A percentile compares a stretch with the other conserved stretches of the same genome.
These are phyloP conservation scores for Bedellia somnulentella DNA, from an alignment of 2,888 invertebrate species.

Conservation along the genomic window DNA sequence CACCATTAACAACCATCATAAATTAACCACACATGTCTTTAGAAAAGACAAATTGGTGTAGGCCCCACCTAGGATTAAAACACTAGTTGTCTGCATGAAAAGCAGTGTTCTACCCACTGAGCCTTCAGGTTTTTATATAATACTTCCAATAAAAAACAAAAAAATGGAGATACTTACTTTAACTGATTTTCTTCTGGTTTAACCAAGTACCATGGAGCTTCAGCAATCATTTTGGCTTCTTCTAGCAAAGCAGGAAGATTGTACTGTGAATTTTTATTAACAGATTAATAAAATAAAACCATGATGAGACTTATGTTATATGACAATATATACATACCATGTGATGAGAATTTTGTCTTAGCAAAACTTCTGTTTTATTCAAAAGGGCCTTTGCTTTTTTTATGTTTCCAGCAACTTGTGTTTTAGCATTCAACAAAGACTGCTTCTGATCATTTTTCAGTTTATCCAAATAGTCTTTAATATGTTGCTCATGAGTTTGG, in stretches of 20 bases:
- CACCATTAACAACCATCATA: too few species aligned
- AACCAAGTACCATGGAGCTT: conserved; percentile 36
- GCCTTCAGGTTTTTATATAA: too few species aligned
- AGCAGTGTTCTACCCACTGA: too few species aligned
- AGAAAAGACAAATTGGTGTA: too few species aligned
- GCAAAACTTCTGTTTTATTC: conserved; percentile 12
- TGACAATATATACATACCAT: conserved; percentile 1
- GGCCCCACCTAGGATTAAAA: too few species aligned
- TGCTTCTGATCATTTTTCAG: conserved; percentile 26
- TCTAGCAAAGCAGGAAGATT: conserved; percentile 29
- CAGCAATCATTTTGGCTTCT: conserved; percentile 25
- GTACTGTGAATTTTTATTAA: conserved; percentile 21
- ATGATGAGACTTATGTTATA: not conserved
- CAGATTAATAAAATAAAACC: not conserved
- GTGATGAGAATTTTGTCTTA: conserved; percentile 11
- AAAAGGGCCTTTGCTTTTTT: conserved; percentile 23
- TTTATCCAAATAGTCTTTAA: conserved; percentile 28
- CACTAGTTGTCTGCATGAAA: too few species aligned
- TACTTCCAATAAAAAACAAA: too few species aligned
- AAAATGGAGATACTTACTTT: too few species aligned
- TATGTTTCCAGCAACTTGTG: conserved; percentile 22
- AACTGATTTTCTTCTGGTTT: too few species aligned
- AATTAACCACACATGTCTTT: too few species aligned
- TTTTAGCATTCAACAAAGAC: conserved; percentile 26
- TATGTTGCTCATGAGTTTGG: conserved; percentile 51